Conservation (phyloP, 1,140 invertebrate genomes). For the Glossosoma conforme region DNA sequence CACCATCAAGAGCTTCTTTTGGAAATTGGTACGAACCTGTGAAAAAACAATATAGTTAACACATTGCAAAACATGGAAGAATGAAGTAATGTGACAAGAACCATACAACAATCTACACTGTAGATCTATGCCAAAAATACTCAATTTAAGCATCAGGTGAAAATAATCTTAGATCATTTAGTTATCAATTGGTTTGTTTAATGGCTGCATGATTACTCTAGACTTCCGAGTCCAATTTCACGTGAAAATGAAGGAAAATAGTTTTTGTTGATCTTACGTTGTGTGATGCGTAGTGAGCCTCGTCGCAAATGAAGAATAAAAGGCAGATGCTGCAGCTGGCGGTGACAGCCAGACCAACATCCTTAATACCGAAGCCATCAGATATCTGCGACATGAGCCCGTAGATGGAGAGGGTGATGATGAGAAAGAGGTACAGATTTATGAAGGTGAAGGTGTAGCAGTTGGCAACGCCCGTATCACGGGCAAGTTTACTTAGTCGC, state of each 20-base stretch:
- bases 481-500: constrained; percentile 56
- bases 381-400: constrained; percentile 62
- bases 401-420: constrained; percentile 63
- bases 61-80: no score
- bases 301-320: constrained; percentile 62
- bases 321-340: constrained; percentile 55
- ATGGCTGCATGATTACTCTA: no score
- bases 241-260: neutral
- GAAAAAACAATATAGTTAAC: no score
- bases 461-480: constrained; percentile 56
- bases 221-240: no score
- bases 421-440: constrained; percentile 60
- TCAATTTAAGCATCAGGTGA: no score
- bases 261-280: constrained; percentile 41
- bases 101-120: no score
- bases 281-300: constrained; percentile 61
- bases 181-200: no score
- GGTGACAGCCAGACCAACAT: constrained; percentile 59
- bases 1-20: constrained; percentile 63
- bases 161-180: no score
- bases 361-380: constrained; percentile 61
- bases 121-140: no score
- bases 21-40: constrained; percentile 60
- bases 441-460: constrained; percentile 60
- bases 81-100: no score